Evolutionary conservation across 2,113 vertebrate species (phyloP), one percentile per base, ranked within the genome.

Genomic region (Vulpes vulpes): DNA sequence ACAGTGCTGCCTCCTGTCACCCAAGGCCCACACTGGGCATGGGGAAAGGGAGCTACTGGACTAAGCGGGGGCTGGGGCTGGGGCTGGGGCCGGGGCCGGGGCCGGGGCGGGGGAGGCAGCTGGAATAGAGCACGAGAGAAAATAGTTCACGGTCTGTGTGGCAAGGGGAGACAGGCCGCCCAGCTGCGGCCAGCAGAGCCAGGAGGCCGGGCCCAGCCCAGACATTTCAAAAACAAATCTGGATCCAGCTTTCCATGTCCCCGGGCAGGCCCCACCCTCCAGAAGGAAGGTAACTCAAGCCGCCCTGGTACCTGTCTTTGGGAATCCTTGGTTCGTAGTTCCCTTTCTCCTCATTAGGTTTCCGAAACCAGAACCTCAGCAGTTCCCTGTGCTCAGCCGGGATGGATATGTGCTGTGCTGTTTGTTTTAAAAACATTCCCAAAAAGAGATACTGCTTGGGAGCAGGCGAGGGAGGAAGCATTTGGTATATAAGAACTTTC

Each of bases 171-270:
- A 43, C 84, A 22, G 91, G 87, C 94, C 60, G 76, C 49, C 94
- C 86, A 81, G 32, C 76, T 38, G 1, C 6, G 32, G n/a, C 32
- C 91, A 43, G 93, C 53, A 69, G 60, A 94, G 80, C 91, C 64
- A 17, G 64, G 79, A 76, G 93, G 69, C 86, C 93, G 53, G 51
- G 93, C 95, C 94, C 94, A 94, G 93, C 32, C 74, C 95, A 96
- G 94, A 62, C 94, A 6, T n/a, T 60, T 91, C 79, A 3, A 82
- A 97, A 98, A 97, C 97, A 98, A 94, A 60, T 15, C 89, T 25
- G 8, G 0, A 2, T 94, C 96, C 97, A 96, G 96, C 30, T 97
- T 98, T 97, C 97, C 97, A 90, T n/a, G 71, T 79, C 94, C 91
- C 11, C 5, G 3, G 97, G 96, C 62, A 0, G 71, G 89, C 90